A percentile compares a stretch with the other conserved stretches of the same genome.
phyloP scores from a whole-genome alignment of 2,113 vertebrate species.

The Elaphurus davidianus region DNA sequence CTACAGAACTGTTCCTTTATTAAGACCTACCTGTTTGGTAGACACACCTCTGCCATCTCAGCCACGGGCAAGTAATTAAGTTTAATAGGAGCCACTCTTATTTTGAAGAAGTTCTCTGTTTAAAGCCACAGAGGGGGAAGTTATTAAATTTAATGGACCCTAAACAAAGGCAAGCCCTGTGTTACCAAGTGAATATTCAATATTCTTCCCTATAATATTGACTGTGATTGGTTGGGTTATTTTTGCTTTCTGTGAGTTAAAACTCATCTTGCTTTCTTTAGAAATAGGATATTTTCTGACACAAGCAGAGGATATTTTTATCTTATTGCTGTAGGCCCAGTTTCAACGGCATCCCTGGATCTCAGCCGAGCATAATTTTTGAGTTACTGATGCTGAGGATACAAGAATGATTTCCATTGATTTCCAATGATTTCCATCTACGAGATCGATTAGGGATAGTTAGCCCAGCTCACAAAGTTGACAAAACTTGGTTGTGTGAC shows the following conservation, averaged over 20 bases:
- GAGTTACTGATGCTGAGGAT: neutral
- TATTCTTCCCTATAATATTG: conserved; percentile 11
- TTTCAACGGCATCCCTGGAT: neutral
- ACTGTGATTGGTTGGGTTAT: neutral
- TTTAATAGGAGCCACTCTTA: conserved; percentile 63
- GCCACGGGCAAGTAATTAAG: conserved; percentile 60
- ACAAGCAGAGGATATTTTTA: neutral
- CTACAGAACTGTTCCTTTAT: neutral
- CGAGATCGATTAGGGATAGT: neutral
- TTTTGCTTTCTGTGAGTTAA: conserved; percentile 25
- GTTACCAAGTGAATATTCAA: conserved; percentile 37
- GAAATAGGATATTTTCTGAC: neutral
- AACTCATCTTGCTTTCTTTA: conserved; percentile 14
- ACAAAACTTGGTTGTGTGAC: neutral
- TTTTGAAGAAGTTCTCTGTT: conserved; percentile 68
- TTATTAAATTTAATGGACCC: conserved; percentile 72
- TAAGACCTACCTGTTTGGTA: conserved; percentile 58
- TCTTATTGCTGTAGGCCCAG: neutral
- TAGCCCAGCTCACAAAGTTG: neutral
- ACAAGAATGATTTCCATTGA: neutral
- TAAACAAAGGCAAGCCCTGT: conserved; percentile 61
- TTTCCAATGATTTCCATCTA: no score
- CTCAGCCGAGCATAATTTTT: neutral
- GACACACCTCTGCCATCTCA: conserved; percentile 19
- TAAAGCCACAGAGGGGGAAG: conserved; percentile 71